Base-by-base conservation (phyloP, 2,113 vertebrate species). In the Strix uralensis region DNA sequence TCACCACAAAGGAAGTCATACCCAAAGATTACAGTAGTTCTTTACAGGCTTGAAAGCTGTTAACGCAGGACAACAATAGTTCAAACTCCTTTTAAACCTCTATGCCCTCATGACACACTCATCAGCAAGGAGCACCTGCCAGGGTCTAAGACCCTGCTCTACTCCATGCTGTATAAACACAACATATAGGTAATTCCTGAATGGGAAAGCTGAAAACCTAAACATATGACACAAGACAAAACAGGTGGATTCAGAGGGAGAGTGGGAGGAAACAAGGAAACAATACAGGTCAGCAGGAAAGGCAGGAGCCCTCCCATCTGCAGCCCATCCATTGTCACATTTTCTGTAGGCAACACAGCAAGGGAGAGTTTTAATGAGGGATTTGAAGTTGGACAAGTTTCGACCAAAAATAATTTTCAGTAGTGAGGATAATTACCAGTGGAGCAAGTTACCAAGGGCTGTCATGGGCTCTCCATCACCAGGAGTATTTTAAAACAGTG, bases 331-430 rank as follows among this genome's bases (percentile, higher is more conserved):
- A 93, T 94, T 95, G 88, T 95, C 96, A 88, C 4, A 0, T 70
- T 86, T 97, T 97, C 95, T 93, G 85, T 88, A 95, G 85, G 92
- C 88, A 92, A 92, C 96, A 86, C 95, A 96, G 96, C 95, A 96
- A 97, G 92, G 46, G 90, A 95, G 71, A 93, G 87, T 96, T 97
- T 97, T 96, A 96, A 97, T 94, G 92, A 95, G 93, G 82, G 79
- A 96, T 93, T 57, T 95, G 88, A 97, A 94, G 88, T 90, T 34
- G 9, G 63, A 42, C 61, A 80, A 92, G 86, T 96, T 95, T 77
- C 77, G 54, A 96, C 63, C 85, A 92, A 86, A 93, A 95, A 73
- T 86, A 83, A 83, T 88, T 92, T 96, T 78, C 62, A 93, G 40
- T 36, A 73, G 59, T 91, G 55, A 73, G 27, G 74, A 92, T 81